These are phyloP conservation scores for Vanessa cardui DNA, from an alignment of 2,888 invertebrate genomes.

Conservation along the genomic window DNA sequence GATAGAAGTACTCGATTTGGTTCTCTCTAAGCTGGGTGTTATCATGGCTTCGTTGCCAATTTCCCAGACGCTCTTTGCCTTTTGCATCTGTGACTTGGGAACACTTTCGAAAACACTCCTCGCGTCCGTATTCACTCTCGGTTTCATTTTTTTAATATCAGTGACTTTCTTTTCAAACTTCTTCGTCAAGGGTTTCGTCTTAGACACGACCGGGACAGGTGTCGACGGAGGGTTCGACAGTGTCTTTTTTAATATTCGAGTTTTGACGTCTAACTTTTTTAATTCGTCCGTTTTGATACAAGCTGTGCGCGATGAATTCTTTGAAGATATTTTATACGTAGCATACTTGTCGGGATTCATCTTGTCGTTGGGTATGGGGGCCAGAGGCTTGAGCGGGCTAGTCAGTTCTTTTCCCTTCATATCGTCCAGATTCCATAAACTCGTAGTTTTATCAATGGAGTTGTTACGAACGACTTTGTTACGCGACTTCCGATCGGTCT, in stretches of 20 bases:
- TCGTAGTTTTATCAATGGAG: constrained; percentile 81
- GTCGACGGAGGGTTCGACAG: constrained; percentile 79
- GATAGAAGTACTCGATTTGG: constrained; percentile 80
- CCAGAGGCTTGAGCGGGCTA: constrained; percentile 69
- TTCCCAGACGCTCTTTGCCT: constrained; percentile 82
- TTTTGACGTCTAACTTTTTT: constrained; percentile 80
- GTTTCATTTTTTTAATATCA: constrained; percentile 73
- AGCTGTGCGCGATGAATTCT: constrained; percentile 65
- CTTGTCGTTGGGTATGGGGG: constrained; percentile 62
- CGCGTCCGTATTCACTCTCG: constrained; percentile 65
- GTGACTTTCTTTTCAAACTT: constrained; percentile 70
- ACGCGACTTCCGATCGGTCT: constrained; percentile 59
- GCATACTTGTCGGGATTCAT: constrained; percentile 78
- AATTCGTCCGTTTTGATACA: constrained; percentile 74
- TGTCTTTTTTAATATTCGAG: constrained; percentile 80
- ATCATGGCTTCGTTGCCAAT: constrained; percentile 72
- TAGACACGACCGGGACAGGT: constrained; percentile 75
- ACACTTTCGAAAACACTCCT: constrained; percentile 63
- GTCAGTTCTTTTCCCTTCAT: constrained; percentile 79
- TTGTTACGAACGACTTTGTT: constrained; percentile 73
- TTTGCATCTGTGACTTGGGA: constrained; percentile 74
- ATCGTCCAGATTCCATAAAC: constrained; percentile 83
- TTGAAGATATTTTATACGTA: constrained; percentile 78
- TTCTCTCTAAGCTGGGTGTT: constrained; percentile 71
- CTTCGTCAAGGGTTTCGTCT: constrained; percentile 71